Conservation (phyloP, 2,888 invertebrate species). For the Coelopa pilipes region DNA sequence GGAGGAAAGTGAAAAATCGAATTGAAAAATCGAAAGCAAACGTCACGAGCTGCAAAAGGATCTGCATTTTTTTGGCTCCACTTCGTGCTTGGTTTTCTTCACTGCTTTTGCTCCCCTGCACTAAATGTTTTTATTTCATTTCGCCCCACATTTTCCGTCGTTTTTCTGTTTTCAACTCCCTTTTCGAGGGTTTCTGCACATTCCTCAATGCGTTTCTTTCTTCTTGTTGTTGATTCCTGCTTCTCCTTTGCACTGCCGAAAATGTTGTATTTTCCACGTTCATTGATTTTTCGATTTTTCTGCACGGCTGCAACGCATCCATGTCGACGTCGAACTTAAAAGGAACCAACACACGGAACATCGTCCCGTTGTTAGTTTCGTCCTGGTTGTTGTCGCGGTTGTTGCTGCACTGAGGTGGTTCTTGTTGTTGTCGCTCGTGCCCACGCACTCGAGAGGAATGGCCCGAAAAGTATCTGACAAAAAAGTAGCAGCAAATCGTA, state of each 20-base stretch:
- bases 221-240: neutral
- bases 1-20: constrained; percentile 13
- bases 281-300: constrained; percentile 20
- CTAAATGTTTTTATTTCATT: neutral
- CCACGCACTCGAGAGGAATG: neutral
- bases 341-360: constrained; percentile 7
- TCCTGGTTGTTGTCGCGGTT: neutral
- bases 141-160: constrained; percentile 11
- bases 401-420: neutral
- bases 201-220: constrained; percentile 5
- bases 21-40: constrained; percentile 30
- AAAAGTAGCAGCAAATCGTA: neutral
- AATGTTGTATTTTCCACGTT: neutral
- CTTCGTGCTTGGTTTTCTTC: too few species aligned
- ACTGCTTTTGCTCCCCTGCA: too few species aligned
- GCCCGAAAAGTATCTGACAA: neutral
- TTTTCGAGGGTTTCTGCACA: too few species aligned
- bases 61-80: neutral
- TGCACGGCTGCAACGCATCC: constrained; percentile 3
- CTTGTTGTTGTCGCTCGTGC: neutral
- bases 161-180: too few species aligned
- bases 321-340: constrained; percentile 13
- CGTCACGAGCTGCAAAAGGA: constrained; percentile 19
- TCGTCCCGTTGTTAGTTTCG: neutral
- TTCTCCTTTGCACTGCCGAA: neutral